Conservation (phyloP, 2,113 vertebrate species). For the Rallus limicola region DNA sequence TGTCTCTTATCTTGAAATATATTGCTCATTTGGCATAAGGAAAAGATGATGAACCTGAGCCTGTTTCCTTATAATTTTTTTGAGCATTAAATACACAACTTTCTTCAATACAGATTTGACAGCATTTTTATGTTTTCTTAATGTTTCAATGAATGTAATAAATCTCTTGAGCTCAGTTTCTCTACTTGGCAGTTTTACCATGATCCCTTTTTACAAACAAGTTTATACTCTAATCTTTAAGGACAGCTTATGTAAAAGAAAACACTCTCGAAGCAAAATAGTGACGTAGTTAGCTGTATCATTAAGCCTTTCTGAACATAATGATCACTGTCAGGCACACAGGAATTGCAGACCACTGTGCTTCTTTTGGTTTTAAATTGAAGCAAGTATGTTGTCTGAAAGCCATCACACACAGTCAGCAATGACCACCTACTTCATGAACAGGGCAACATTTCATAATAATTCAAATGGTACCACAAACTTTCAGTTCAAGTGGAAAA, state of each 20-base stretch:
- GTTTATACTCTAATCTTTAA: not conserved
- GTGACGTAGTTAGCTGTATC: not conserved
- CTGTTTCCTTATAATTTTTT: not conserved
- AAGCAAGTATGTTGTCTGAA: not conserved
- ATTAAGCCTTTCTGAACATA: not conserved
- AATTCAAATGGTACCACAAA: not conserved
- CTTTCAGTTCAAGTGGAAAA: not conserved
- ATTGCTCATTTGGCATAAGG: not conserved
- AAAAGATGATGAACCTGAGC: not conserved
- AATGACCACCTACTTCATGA: not conserved
- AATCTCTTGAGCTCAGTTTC: not conserved
- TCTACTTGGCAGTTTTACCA: not conserved
- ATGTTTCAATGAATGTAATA: not conserved
- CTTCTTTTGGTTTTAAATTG: not conserved
- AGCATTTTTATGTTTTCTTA: not conserved
- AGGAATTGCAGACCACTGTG: not conserved
- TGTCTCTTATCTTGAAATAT: not conserved
- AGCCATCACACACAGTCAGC: not conserved
- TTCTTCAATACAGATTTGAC: not conserved
- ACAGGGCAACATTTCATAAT: not conserved
- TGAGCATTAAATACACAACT: not conserved
- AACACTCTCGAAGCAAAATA: not conserved
- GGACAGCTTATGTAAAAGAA: constrained; percentile 6
- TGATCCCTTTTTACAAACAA: not conserved
- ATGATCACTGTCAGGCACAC: not conserved